phyloP scores from a whole-genome alignment of 2,113 vertebrate genomes.

The Hippotragus niger region DNA sequence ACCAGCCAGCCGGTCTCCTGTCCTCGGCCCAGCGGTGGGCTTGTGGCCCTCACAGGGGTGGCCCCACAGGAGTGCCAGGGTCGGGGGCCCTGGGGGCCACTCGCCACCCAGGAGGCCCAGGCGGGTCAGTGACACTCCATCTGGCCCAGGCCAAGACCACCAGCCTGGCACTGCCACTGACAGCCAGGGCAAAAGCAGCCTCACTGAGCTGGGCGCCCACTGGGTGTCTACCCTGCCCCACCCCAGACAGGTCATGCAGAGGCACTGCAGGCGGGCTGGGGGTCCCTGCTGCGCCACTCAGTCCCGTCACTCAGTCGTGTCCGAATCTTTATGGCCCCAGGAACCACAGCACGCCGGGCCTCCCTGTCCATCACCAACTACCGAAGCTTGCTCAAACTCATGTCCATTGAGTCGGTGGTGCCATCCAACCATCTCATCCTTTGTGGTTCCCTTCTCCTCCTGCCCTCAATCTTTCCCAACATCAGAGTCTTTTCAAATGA shows the following conservation, averaged over 20 bases:
- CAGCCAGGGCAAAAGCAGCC: background rate
- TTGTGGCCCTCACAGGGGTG: background rate
- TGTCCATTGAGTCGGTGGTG: background rate
- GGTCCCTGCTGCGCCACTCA: background rate
- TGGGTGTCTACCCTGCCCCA: background rate
- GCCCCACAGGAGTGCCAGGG: background rate
- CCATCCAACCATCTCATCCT: background rate
- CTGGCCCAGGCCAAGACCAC: background rate
- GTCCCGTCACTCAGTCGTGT: background rate
- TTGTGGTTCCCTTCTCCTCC: background rate
- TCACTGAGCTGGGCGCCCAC: fast-evolving
- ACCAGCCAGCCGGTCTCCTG: fast-evolving
- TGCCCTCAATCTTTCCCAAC: background rate
- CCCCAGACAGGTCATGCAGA: background rate
- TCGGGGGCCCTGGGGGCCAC: background rate
- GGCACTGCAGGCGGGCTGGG: background rate
- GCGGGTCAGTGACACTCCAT: background rate
- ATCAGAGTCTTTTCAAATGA: background rate
- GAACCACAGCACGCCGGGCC: background rate
- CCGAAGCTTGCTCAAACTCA: background rate
- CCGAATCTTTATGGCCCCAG: background rate
- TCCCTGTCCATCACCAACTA: background rate
- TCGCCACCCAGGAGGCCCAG: background rate
- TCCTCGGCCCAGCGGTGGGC: fast-evolving
- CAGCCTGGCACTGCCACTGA: fast-evolving